Conservation (phyloP, 2,797 vertebrate genomes). For the Sebastes miniatus region DNA sequence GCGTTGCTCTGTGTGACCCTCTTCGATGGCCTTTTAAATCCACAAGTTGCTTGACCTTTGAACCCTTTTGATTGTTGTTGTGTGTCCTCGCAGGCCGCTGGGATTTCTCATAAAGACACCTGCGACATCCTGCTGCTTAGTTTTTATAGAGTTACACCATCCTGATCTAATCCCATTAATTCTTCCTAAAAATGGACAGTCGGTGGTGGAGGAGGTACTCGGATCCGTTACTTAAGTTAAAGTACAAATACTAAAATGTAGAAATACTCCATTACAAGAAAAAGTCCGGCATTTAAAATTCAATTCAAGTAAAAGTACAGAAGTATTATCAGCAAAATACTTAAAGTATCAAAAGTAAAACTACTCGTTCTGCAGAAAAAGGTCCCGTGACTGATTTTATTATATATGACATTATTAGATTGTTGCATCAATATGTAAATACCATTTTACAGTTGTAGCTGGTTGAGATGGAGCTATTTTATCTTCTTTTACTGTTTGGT, state of each 20-base stretch:
- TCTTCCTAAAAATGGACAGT: background rate
- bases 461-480: no score
- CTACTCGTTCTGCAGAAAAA: background rate
- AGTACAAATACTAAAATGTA: background rate
- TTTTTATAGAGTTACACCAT: conserved; percentile 35
- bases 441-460: background rate
- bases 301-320: background rate
- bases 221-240: background rate
- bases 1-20: conserved; percentile 45
- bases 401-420: background rate
- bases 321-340: background rate
- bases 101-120: conserved; percentile 64
- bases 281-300: background rate
- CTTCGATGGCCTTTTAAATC: conserved; percentile 66
- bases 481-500: no score
- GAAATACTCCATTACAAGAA: background rate
- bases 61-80: conserved; percentile 49
- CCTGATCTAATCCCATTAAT: conserved; percentile 21
- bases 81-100: conserved; percentile 42
- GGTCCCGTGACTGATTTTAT: background rate
- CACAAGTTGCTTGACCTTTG: conserved; percentile 74
- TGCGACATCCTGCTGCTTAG: conserved; percentile 44
- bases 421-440: no score
- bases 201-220: background rate
- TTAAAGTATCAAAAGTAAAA: background rate